Base-by-base conservation (phyloP, 1,140 invertebrate species). In the Theocolax elegans region DNA sequence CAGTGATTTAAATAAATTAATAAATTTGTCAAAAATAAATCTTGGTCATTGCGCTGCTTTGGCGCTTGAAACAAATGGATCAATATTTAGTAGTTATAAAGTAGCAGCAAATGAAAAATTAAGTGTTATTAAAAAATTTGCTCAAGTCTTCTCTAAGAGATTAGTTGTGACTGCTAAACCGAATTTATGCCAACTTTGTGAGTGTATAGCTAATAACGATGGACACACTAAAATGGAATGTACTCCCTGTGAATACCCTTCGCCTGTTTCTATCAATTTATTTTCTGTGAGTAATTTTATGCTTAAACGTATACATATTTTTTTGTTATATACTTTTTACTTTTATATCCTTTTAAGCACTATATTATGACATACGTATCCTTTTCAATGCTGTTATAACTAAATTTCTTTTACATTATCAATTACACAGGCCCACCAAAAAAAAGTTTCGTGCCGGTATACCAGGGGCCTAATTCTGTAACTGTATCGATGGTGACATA, bases 21-120 rank as follows among this genome's bases (percentile, higher is more conserved):
- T 95, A 1, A 90, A 89, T 64, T 80, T 94, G 27, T 91, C 94
- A 0, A 94, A 93, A 77, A 90, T 88, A 60, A 89, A 89, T 44
- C 81, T 94, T 10, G 93, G 93, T 27, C 88, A 91, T n/a, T 97
- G 95, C 79, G 89, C 90, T 0, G 91, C 92, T 0, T 83, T 97
- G 7, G 92, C 95, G 0, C 76, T 96, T 62, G 92, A 95, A 76
- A 94, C 93, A 1, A 94, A 95, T 76, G 95, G 96, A 87, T 89
- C 90, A 0, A 82, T 93, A 73, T 92, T 92, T 71, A 88, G 89
- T 58, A 87, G 87, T 0, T 87, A 87, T 38, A 91, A 91, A 77
- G 74, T 92, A 48, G 85, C 87, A 44, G 84, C 85, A 31, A 2
- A 17, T 2, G 85, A 88, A 15, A 88, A 89, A 38, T 76, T 82